Percentiles rank a stretch among this genome's conserved stretches.
Evolutionary conservation across 2,797 vertebrate species (phyloP).

Genomic region (Phoxinus dragarum): DNA sequence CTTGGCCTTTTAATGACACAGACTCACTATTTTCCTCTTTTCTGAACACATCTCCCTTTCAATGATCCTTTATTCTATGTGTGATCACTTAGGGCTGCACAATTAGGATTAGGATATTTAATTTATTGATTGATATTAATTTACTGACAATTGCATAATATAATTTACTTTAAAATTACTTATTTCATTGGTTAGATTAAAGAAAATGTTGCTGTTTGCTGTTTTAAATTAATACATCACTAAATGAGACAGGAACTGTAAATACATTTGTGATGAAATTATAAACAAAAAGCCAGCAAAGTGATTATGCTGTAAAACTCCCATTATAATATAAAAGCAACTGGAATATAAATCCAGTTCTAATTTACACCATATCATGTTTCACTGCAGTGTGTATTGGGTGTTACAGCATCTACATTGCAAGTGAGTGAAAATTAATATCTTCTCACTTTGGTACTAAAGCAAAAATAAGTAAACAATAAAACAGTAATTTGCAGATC

Average conservation of each 20-base stretch:
- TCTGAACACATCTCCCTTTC: slow-evolving; percentile 63
- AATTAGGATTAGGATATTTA: background rate
- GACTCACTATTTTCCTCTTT: slow-evolving; percentile 67
- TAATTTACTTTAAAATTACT: background rate
- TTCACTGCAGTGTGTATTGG: background rate
- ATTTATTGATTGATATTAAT: background rate
- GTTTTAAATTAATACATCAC: background rate
- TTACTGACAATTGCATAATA: too few relatives aligned
- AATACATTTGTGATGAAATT: background rate
- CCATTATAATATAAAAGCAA: background rate
- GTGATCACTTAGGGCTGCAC: slow-evolving; percentile 47
- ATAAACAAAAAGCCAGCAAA: background rate
- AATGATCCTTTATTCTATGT: slow-evolving; percentile 56
- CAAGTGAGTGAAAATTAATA: background rate
- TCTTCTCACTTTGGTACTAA: background rate
- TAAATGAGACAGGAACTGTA: background rate
- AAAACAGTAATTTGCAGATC: background rate
- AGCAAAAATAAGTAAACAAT: background rate
- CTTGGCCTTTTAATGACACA: slow-evolving; percentile 62
- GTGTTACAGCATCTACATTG: background rate
- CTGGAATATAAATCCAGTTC: background rate
- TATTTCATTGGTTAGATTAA: background rate
- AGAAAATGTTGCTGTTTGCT: background rate
- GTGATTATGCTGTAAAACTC: background rate
- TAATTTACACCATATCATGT: background rate